Evolutionary conservation across 92 coral and sea anemone species (phyloP).

Genomic region (Parazoanthus swiftii): DNA sequence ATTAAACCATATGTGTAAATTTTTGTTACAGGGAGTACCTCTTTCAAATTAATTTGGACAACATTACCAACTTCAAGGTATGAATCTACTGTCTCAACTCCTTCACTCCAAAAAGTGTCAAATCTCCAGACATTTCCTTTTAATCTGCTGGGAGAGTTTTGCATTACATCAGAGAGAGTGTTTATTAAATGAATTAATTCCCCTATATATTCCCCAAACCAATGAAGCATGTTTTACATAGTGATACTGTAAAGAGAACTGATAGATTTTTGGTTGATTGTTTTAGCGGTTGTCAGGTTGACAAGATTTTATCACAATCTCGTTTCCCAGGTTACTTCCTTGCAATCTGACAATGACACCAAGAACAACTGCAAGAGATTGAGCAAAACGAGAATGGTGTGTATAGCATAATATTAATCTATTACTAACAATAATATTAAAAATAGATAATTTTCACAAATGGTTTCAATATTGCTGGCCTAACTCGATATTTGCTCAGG

Average conservation of each 20-base stretch:
- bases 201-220: no score
- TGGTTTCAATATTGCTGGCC: not conserved
- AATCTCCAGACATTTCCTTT: no score
- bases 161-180: no score
- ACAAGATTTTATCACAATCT: not conserved
- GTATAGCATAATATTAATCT: not conserved
- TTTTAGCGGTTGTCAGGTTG: not conserved
- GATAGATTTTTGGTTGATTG: no score
- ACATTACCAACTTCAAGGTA: slow-evolving; percentile 25
- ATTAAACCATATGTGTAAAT: not conserved
- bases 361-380: not conserved
- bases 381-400: not conserved
- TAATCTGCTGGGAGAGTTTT: no score
- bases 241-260: no score
- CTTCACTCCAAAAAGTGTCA: not conserved
- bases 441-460: not conserved
- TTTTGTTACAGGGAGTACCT: slow-evolving; percentile 24
- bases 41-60: slow-evolving; percentile 36
- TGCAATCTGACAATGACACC: not conserved
- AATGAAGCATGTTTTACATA: no score
- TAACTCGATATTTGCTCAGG: no score
- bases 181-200: no score
- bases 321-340: slow-evolving; percentile 7
- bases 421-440: not conserved
- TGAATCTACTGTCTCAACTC: not conserved